phyloP scores from a whole-genome alignment of 2,888 invertebrate species.

The Drosophila incognita region DNA sequence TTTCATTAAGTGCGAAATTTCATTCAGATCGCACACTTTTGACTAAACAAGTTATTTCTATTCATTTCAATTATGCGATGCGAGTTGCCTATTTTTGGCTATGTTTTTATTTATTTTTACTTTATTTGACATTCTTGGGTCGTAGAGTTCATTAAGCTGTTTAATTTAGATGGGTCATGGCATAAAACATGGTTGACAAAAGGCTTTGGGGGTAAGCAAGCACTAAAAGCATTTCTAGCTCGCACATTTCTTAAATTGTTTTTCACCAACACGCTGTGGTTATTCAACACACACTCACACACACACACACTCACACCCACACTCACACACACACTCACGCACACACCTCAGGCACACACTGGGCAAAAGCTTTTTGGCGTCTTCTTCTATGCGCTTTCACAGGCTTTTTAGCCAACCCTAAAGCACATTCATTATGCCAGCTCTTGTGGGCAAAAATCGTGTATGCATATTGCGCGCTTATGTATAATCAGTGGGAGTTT shows the following conservation, averaged over 20 bases:
- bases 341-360: neutral
- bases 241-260: conserved; percentile 71
- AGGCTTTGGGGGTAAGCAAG: neutral
- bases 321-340: neutral
- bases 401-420: conserved; percentile 59
- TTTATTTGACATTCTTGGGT: conserved; percentile 6
- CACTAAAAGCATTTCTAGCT: conserved; percentile 55
- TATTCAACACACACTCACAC: neutral
- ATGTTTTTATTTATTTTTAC: neutral
- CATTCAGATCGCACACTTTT: conserved; percentile 46
- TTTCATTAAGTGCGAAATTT: conserved; percentile 64
- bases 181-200: conserved; percentile 43
- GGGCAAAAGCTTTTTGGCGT: conserved; percentile 28
- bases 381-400: conserved; percentile 31
- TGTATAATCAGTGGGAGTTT: conserved; percentile 61
- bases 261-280: conserved; percentile 59
- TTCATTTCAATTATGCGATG: conserved; percentile 67
- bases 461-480: conserved; percentile 59
- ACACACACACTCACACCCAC: neutral
- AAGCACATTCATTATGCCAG: conserved; percentile 73
- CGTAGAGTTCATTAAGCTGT: conserved; percentile 54
- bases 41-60: conserved; percentile 61
- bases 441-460: conserved; percentile 44
- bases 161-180: conserved; percentile 33
- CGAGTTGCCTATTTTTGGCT: neutral